Evolutionary conservation across 2,888 invertebrate genomes (phyloP).

Genomic region (Notocelia uddmanniana): DNA sequence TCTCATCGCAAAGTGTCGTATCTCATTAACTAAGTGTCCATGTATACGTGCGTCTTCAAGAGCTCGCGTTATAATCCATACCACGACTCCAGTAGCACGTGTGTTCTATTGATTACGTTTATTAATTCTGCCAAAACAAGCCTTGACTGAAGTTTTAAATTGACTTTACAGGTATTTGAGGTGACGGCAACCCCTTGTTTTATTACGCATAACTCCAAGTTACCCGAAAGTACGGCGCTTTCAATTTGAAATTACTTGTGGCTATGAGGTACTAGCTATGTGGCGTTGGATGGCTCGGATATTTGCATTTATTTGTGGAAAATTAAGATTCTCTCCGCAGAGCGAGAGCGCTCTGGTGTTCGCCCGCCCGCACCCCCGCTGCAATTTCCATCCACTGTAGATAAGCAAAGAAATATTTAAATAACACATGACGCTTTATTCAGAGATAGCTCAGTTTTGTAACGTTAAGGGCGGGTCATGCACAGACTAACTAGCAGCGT

Average conservation of each 20-base stretch:
- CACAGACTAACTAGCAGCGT: conserved; percentile 19
- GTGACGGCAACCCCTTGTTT: conserved; percentile 31
- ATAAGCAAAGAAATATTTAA: conserved; percentile 72
- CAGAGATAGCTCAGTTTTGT: conserved; percentile 53
- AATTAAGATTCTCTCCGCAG: conserved; percentile 68
- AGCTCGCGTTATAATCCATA: conserved; percentile 63
- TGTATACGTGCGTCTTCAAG: conserved; percentile 56
- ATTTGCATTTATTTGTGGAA: conserved; percentile 72
- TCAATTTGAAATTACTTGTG: conserved; percentile 50
- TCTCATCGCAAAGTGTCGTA: conserved; percentile 61
- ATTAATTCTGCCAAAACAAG: conserved; percentile 45
- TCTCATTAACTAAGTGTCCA: conserved; percentile 63
- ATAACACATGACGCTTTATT: conserved; percentile 63
- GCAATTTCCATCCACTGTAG: conserved; percentile 68
- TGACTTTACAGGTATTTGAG: conserved; percentile 36
- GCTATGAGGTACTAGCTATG: conserved; percentile 44
- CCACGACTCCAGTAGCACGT: conserved; percentile 62
- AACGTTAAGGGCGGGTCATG: conserved; percentile 26
- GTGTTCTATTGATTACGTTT: conserved; percentile 66
- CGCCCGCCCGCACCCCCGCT: conserved; percentile 49
- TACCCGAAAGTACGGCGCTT: conserved; percentile 41
- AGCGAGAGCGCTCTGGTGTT: conserved; percentile 42
- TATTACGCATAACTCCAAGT: conserved; percentile 34
- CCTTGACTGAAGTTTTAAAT: conserved; percentile 41
- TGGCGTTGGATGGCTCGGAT: conserved; percentile 49